A percentile compares a stretch with the other conserved stretches of the same genome.
phyloP scores from a whole-genome alignment of 2,113 vertebrate species.

The Grallaria varia region DNA sequence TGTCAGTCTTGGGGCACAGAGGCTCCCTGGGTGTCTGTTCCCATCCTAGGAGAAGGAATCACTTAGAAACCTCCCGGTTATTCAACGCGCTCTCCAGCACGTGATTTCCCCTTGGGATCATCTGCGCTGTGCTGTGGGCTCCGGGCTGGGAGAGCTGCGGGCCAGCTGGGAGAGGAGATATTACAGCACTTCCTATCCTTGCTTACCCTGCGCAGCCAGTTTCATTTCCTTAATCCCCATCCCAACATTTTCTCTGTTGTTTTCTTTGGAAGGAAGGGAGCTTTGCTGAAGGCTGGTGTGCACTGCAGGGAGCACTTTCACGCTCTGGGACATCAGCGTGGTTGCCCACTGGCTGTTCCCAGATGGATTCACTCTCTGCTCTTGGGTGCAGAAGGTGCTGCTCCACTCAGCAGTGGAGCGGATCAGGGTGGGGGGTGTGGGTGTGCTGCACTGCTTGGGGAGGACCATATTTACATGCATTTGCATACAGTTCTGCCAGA shows the following conservation, averaged over 20 bases:
- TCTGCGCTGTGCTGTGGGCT: not conserved
- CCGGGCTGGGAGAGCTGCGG: not conserved
- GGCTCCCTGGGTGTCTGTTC: not conserved
- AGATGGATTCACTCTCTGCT: not conserved
- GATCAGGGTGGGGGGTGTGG: not conserved
- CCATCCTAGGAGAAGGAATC: not conserved
- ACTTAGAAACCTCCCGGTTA: not conserved
- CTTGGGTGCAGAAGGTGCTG: not conserved
- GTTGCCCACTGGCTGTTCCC: not conserved
- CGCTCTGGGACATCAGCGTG: rapidly evolving
- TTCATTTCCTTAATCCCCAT: conserved; percentile 23
- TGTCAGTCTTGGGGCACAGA: rapidly evolving
- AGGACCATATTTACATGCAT: not conserved
- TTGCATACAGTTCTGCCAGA: not conserved
- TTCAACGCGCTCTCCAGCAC: rapidly evolving
- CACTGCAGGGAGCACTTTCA: not conserved
- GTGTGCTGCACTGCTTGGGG: not conserved
- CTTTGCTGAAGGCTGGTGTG: not conserved
- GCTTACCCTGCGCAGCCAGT: not conserved
- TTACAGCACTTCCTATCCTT: conserved; percentile 16
- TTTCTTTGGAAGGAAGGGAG: not conserved
- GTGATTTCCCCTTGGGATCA: not conserved
- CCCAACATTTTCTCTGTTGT: not conserved
- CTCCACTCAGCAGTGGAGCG: rapidly evolving
- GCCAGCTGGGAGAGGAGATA: not conserved